These are phyloP conservation scores for Pterocles gutturalis DNA, from an alignment of 2,113 vertebrate genomes.

Conservation along the genomic window DNA sequence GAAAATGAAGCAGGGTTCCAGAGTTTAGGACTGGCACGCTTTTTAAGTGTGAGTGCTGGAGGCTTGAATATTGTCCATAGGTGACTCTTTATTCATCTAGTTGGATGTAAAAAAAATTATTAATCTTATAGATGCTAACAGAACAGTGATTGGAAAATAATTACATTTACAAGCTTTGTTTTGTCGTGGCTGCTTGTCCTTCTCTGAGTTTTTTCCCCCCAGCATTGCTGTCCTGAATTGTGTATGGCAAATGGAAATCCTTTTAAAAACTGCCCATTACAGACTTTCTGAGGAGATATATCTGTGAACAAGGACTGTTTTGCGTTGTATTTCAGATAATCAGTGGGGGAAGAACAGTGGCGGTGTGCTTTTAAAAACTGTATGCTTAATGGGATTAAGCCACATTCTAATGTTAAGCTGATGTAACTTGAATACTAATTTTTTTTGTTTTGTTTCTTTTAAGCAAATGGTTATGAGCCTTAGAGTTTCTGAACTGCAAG, in stretches of 20 bases:
- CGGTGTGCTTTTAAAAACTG: neutral
- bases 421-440: neutral
- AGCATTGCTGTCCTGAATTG: neutral
- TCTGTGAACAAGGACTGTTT: neutral
- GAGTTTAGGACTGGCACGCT: neutral
- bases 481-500: slow-evolving; percentile 98
- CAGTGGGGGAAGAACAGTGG: neutral
- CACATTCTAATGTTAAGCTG: neutral
- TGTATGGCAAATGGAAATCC: neutral
- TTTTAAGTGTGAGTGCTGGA: neutral
- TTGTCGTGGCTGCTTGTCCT: neutral
- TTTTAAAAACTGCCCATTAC: neutral
- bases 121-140: neutral
- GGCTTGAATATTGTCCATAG: neutral
- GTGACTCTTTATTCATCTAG: neutral
- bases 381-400: neutral
- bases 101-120: neutral
- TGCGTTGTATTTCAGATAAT: neutral
- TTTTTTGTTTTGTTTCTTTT: slow-evolving; percentile 63
- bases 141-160: neutral
- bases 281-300: neutral
- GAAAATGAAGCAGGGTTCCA: neutral
- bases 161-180: neutral
- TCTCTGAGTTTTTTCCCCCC: no score
- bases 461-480: slow-evolving; percentile 99